These are phyloP conservation scores for Rhadinocentrus ornatus DNA, from an alignment of 2,797 vertebrate genomes.

Conservation along the genomic window DNA sequence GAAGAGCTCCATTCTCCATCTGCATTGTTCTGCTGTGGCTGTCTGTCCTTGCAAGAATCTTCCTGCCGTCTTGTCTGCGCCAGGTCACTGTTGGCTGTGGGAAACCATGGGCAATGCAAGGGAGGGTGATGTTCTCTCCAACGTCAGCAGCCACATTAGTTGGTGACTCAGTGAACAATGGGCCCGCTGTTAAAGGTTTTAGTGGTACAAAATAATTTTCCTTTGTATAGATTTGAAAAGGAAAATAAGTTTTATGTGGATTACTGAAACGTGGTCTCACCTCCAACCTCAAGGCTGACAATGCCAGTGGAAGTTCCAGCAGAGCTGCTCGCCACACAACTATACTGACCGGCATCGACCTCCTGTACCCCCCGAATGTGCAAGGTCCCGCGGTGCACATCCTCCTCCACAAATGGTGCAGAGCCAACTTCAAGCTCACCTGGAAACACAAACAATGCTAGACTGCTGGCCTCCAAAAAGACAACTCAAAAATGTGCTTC, in stretches of 20 bases:
- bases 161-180: constrained; percentile 84
- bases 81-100: constrained; percentile 84
- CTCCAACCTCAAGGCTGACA: constrained; percentile 86
- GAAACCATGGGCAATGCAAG: constrained; percentile 82
- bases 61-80: constrained; percentile 82
- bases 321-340: constrained; percentile 85
- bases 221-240: constrained; percentile 22
- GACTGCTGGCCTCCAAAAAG: neutral
- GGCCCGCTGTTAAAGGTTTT: constrained; percentile 78
- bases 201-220: constrained; percentile 24
- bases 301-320: constrained; percentile 76
- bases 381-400: constrained; percentile 75
- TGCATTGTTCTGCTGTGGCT: constrained; percentile 58
- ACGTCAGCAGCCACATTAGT: constrained; percentile 73
- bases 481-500: constrained; percentile 6
- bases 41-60: constrained; percentile 50
- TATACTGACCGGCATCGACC: constrained; percentile 86
- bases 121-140: constrained; percentile 85
- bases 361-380: constrained; percentile 82
- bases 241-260: constrained; percentile 19
- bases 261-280: constrained; percentile 80
- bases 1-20: constrained; percentile 80
- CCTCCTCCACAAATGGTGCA: constrained; percentile 73
- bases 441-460: constrained; percentile 61
- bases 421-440: constrained; percentile 82